Evolutionary conservation across 1,140 invertebrate genomes (phyloP).

Genomic region (Cephus cinctus): DNA sequence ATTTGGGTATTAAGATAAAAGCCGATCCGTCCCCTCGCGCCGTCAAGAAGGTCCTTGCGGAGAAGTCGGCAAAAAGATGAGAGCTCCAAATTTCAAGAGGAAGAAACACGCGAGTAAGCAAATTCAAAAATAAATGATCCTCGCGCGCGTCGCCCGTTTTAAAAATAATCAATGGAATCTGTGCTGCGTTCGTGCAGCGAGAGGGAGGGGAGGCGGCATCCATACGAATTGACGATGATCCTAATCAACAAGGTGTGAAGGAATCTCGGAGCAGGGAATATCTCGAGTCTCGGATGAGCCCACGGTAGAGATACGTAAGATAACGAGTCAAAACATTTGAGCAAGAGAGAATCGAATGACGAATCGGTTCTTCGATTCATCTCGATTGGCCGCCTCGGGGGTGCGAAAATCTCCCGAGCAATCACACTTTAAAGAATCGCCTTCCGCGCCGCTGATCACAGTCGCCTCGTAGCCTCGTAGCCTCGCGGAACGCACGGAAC

Average conservation of each 20-base stretch:
- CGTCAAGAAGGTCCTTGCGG: no score
- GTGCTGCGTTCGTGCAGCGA: no score
- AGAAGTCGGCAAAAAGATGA: no score
- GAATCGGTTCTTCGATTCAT: conserved; percentile 45
- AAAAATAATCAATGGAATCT: no score
- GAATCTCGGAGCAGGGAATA: conserved; percentile 21
- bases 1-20: conserved; percentile 57
- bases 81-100: no score
- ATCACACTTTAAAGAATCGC: conserved; percentile 27
- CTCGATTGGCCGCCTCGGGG: conserved; percentile 40
- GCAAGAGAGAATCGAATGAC: conserved; percentile 30
- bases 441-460: conserved; percentile 16
- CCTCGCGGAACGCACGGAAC: background rate
- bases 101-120: no score
- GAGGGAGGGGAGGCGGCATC: no score
- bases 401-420: conserved; percentile 41
- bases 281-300: conserved; percentile 11
- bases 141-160: no score
- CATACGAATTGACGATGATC: conserved; percentile 22
- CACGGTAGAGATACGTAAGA: conserved; percentile 17
- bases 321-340: conserved; percentile 19
- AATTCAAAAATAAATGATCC: no score
- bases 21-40: conserved; percentile 18
- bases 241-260: conserved; percentile 39
- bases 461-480: background rate